Percentiles rank a stretch among this genome's conserved stretches.
Conservation (phyloP, 2,888 invertebrate genomes). For the Tipula vernalis region DNA sequence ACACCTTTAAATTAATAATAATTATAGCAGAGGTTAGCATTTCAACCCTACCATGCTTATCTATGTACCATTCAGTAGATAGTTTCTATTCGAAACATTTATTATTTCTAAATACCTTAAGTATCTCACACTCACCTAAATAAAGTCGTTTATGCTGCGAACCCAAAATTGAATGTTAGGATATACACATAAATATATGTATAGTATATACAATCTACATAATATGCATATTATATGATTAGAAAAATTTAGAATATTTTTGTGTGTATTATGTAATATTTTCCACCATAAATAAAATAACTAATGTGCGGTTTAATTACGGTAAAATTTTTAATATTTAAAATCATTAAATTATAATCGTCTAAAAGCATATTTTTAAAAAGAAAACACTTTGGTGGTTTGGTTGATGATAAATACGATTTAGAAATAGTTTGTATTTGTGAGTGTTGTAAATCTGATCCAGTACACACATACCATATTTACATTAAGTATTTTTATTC, state of each 20-base stretch:
- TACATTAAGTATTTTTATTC: background rate
- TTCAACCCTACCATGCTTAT: background rate
- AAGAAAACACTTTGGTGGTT: background rate
- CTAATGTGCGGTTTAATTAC: background rate
- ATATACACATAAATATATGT: too few species aligned
- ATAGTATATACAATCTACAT: background rate
- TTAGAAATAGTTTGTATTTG: background rate
- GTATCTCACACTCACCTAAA: background rate
- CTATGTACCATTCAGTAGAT: background rate
- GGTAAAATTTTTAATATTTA: background rate
- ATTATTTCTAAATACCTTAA: background rate
- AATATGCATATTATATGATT: background rate
- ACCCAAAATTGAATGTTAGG: too few species aligned
- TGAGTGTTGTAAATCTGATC: background rate
- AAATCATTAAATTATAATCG: background rate
- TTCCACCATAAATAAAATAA: background rate
- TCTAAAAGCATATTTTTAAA: background rate
- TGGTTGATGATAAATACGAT: background rate
- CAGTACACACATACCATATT: background rate
- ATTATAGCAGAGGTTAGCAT: background rate
- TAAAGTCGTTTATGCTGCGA: background rate
- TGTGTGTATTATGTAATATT: background rate
- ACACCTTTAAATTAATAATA: constrained; percentile 4
- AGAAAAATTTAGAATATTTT: background rate
- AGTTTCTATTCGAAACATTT: background rate